A percentile compares a stretch with the other conserved stretches of the same genome.
These are phyloP conservation scores for Drosophila sechellia DNA, from an alignment of 1,140 invertebrate genomes.

Conservation along the genomic window DNA sequence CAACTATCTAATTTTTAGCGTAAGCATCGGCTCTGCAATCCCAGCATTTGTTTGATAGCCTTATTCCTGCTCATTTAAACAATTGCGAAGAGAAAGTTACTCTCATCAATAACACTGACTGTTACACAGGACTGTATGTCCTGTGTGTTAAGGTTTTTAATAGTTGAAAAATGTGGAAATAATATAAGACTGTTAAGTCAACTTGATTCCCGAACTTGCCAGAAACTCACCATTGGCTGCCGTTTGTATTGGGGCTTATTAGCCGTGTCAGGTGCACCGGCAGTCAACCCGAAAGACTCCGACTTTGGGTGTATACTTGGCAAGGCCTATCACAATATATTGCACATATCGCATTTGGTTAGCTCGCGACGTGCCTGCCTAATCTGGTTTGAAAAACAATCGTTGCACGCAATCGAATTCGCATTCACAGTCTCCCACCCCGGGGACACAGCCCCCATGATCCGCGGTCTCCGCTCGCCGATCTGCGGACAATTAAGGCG, in stretches of 20 bases:
- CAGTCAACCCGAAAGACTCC: constrained; percentile 16
- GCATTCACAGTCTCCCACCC: constrained; percentile 6
- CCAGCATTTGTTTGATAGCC: too few relatives aligned
- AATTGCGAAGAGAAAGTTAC: too few relatives aligned
- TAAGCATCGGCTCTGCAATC: too few relatives aligned
- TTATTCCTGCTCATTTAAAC: too few relatives aligned
- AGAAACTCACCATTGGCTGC: constrained; percentile 3
- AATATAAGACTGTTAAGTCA: too few relatives aligned
- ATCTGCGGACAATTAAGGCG: constrained; percentile 59
- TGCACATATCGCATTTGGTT: constrained; percentile 13
- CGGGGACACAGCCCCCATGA: not conserved
- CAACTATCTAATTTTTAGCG: too few relatives aligned
- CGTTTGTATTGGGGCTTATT: constrained; percentile 17
- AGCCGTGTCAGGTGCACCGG: constrained; percentile 27
- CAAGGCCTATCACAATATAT: not conserved
- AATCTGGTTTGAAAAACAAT: constrained; percentile 62
- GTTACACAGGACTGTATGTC: too few relatives aligned
- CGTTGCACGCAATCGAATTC: constrained; percentile 59
- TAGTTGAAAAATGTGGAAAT: too few relatives aligned
- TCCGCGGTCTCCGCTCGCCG: not conserved
- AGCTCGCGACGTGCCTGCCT: constrained; percentile 21
- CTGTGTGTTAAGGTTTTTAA: too few relatives aligned
- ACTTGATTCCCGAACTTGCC: not conserved
- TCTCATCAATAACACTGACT: too few relatives aligned
- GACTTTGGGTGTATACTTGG: constrained; percentile 1